Evolutionary conservation across 1,140 invertebrate genomes (phyloP).

Genomic region (Ceratosolen solmsi): DNA sequence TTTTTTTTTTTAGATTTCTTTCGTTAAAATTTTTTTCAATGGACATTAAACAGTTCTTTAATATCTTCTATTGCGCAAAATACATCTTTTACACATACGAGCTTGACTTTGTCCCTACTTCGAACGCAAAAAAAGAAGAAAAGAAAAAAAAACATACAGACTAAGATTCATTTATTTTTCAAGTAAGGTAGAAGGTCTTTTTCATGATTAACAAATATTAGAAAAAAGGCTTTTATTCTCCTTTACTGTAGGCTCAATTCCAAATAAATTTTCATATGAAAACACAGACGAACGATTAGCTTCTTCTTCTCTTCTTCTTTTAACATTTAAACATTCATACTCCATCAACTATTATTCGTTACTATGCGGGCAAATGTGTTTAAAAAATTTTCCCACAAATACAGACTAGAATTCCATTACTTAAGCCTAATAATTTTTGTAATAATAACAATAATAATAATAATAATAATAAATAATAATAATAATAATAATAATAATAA

Average conservation of each 20-base stretch:
- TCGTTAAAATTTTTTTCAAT: background rate
- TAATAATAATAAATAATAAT: too few species aligned
- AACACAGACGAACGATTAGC: background rate
- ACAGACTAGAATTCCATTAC: too few species aligned
- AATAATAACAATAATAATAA: too few species aligned
- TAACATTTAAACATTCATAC: too few species aligned
- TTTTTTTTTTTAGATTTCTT: too few species aligned
- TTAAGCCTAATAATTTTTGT: too few species aligned
- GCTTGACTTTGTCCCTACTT: background rate
- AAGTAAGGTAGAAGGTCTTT: background rate
- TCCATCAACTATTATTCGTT: too few species aligned
- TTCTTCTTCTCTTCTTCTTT: background rate
- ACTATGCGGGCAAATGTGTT: too few species aligned
- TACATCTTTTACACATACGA: background rate
- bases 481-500: too few species aligned
- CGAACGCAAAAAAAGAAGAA: background rate
- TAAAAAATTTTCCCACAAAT: too few species aligned
- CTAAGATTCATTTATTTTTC: background rate
- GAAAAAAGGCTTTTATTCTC: background rate
- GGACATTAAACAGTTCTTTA: background rate
- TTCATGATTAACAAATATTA: background rate
- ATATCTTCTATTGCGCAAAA: background rate
- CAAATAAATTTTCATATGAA: background rate
- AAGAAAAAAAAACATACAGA: background rate
- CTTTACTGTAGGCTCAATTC: background rate